Percentiles rank a stretch among this genome's conserved stretches.
Evolutionary conservation across 2,113 vertebrate species (phyloP).

Genomic region (Apodemus speciosus): DNA sequence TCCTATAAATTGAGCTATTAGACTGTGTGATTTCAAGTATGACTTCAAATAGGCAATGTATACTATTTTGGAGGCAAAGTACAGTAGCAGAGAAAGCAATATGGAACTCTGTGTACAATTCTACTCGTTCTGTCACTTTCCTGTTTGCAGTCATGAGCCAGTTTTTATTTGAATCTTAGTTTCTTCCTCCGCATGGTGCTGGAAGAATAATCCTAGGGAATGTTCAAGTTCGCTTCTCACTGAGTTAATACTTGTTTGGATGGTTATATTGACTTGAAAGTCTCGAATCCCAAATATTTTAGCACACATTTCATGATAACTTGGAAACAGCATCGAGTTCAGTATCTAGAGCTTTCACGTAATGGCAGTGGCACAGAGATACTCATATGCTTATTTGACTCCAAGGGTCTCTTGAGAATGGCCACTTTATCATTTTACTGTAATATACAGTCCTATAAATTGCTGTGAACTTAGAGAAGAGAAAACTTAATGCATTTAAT

Average conservation of each 20-base stretch:
- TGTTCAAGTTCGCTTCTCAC: not conserved
- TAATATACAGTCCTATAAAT: not conserved
- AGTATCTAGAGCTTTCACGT: not conserved
- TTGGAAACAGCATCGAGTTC: not conserved
- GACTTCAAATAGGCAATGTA: not conserved
- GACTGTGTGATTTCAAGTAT: not conserved
- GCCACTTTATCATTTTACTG: not conserved
- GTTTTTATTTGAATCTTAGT: not conserved
- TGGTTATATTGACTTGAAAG: not conserved
- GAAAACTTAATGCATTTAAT: not conserved
- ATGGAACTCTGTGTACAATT: not conserved
- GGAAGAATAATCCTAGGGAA: not conserved
- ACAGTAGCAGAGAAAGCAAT: not conserved
- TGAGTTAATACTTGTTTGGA: not conserved
- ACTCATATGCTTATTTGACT: not conserved
- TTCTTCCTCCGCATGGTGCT: not conserved
- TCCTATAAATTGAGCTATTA: not conserved
- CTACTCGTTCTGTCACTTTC: not conserved
- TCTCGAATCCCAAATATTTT: not conserved
- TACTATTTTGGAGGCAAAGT: not conserved
- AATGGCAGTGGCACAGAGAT: not conserved
- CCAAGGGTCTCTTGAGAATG: not conserved
- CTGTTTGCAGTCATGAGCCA: not conserved
- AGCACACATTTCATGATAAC: not conserved
- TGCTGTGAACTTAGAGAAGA: not conserved